Evolutionary conservation across 2,113 vertebrate species (phyloP), one percentile per base, ranked within the genome.

Genomic region (Cheilinus undulatus): DNA sequence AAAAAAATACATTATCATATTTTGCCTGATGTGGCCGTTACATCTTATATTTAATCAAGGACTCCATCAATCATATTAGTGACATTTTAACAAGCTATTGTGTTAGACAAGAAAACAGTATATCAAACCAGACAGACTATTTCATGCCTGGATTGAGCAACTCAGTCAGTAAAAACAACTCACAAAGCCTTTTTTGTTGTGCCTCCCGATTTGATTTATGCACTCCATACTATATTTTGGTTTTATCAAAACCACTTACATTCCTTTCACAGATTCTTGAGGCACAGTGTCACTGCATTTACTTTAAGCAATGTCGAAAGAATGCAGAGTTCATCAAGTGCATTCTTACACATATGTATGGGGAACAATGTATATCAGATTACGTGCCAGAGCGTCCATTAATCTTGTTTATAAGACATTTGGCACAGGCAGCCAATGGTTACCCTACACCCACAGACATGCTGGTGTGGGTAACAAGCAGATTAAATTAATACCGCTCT

Each of bases 51-150:
- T 34, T 5, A 9, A 58, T 57, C 53, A 67, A 46, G 57, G 36
- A 62, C 43, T 27, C 3, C 49, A 75, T 82, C 30, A 61, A 23
- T 83, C 65, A 67, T 23, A 1, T 11, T n/a, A 32, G 4, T 45
- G 45, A 79, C 2, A 23, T 59, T 73, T 73, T 58, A 59, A 72
- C 40, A 36, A 82, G 34, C 36, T 46, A 63, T 61, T 84, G 75
- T 85, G 64, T 67, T 38, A 15, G 70, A 73, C 56, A 62, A 74
- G 28, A 22, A 36, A 42, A 69, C 58, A 43, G 2, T n/a, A 2
- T 12, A 13, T 12, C 11, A 82, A 73, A 30, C 20, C 66, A 71
- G 24, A 28, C 11, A 1, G 32, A 66, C n/a, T 58, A 52, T 50
- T 67, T 73, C n/a, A 80, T 69, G 2, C 5, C 26, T 17, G 11